phyloP scores from a whole-genome alignment of 2,797 vertebrate genomes.

The Enteromius viviparus region DNA sequence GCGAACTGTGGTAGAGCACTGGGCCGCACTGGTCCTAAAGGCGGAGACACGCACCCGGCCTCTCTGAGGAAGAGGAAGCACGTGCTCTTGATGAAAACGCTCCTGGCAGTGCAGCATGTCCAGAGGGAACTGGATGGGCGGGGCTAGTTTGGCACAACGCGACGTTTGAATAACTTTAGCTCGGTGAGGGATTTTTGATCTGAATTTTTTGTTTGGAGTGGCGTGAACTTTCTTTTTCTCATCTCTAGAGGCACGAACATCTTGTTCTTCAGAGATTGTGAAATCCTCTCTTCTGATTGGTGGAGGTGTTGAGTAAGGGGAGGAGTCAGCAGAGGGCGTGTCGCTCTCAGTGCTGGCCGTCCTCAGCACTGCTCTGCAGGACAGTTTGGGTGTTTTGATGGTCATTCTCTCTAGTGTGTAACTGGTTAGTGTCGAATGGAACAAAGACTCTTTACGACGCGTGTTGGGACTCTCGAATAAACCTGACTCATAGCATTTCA shows the following conservation, averaged over 20 bases:
- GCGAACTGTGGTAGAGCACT: conserved; percentile 62
- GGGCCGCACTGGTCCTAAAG: conserved; percentile 34
- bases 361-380: conserved; percentile 60
- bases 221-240: conserved; percentile 9
- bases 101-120: conserved; percentile 71
- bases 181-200: conserved; percentile 22
- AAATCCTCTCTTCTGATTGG: conserved; percentile 45
- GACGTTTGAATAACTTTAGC: conserved; percentile 35
- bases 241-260: not conserved
- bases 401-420: conserved; percentile 65
- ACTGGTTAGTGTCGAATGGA: conserved; percentile 69
- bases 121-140: conserved; percentile 64
- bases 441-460: conserved; percentile 76
- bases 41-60: conserved; percentile 68
- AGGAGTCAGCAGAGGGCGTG: conserved; percentile 68
- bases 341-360: conserved; percentile 64
- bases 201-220: conserved; percentile 17
- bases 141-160: conserved; percentile 58
- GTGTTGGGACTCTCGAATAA: conserved; percentile 76
- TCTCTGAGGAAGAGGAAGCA: conserved; percentile 66
- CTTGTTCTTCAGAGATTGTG: conserved; percentile 1
- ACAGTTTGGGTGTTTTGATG: conserved; percentile 49
- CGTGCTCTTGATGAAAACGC: conserved; percentile 67
- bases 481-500: conserved; percentile 69
- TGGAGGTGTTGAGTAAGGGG: conserved; percentile 61